Percentiles rank a stretch among this genome's conserved stretches.
Conservation (phyloP, 1,140 invertebrate genomes). For the Vollenhovia emeryi region DNA sequence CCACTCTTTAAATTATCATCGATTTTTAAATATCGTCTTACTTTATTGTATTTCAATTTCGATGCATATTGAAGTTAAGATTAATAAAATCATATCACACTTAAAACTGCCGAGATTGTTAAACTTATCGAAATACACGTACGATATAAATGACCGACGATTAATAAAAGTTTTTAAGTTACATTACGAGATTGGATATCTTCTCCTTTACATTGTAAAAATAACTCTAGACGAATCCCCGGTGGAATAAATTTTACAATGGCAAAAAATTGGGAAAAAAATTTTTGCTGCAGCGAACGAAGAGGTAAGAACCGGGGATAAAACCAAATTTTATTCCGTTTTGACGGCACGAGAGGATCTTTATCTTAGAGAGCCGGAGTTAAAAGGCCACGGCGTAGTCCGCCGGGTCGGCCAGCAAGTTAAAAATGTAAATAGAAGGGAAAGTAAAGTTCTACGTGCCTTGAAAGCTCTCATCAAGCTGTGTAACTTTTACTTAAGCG, state of each 20-base stretch:
- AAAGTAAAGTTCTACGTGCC: constrained; percentile 39
- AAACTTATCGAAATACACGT: neutral
- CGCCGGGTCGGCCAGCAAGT: constrained; percentile 20
- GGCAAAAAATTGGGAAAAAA: neutral
- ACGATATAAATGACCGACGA: neutral
- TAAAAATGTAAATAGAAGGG: constrained; percentile 58
- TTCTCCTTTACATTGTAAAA: neutral
- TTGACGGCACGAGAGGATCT: constrained; percentile 24
- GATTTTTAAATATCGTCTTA: neutral
- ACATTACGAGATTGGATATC: neutral
- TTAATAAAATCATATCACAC: no score
- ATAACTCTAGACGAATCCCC: neutral
- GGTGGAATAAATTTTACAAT: constrained; percentile 18
- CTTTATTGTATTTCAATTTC: no score
- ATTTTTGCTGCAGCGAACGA: neutral
- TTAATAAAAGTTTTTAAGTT: neutral
- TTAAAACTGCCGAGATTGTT: neutral
- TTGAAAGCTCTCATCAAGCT: constrained; percentile 60
- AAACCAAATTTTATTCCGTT: constrained; percentile 41
- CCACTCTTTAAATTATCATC: neutral
- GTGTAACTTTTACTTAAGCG: constrained; percentile 58
- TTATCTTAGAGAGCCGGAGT: constrained; percentile 27
- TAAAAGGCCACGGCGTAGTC: constrained; percentile 31
- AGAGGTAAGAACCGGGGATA: neutral
- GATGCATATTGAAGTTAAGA: no score